Evolutionary conservation across 2,797 vertebrate species (phyloP).

Genomic region (Anolis apletophallus): DNA sequence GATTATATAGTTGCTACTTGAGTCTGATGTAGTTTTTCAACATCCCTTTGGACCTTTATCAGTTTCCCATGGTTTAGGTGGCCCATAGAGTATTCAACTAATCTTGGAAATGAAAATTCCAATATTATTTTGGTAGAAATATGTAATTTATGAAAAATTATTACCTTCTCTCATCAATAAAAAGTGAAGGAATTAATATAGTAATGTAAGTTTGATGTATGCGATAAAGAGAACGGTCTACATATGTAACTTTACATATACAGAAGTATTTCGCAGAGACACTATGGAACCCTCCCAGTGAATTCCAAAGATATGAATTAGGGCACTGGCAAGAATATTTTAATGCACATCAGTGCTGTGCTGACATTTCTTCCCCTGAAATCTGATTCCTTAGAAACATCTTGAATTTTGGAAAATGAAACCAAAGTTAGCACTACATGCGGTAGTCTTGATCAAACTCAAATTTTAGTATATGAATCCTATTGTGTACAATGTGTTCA

Average conservation of each 20-base stretch:
- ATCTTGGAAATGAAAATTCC: constrained; percentile 28
- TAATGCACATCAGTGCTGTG: neutral
- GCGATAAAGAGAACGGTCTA: neutral
- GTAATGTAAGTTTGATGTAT: neutral
- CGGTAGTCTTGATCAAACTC: neutral
- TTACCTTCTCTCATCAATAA: too few species aligned
- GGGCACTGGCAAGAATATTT: too few species aligned
- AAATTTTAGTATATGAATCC: neutral
- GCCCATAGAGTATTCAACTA: neutral
- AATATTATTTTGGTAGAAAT: constrained; percentile 36
- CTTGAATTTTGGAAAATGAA: neutral
- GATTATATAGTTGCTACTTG: constrained; percentile 14
- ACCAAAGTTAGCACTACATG: neutral
- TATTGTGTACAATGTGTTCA: too few species aligned
- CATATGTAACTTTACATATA: too few species aligned
- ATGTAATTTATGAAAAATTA: neutral
- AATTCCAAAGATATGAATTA: too few species aligned
- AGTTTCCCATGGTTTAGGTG: neutral
- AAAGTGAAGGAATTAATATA: constrained; percentile 13
- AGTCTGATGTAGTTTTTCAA: neutral
- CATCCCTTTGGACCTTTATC: constrained; percentile 14
- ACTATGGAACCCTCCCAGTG: too few species aligned
- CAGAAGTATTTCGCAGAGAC: too few species aligned
- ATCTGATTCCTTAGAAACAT: neutral
- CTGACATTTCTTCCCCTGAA: neutral